Evolutionary conservation across 2,888 invertebrate species (phyloP), one percentile per base, ranked within the genome.

Genomic region (Uropetala carovei): DNA sequence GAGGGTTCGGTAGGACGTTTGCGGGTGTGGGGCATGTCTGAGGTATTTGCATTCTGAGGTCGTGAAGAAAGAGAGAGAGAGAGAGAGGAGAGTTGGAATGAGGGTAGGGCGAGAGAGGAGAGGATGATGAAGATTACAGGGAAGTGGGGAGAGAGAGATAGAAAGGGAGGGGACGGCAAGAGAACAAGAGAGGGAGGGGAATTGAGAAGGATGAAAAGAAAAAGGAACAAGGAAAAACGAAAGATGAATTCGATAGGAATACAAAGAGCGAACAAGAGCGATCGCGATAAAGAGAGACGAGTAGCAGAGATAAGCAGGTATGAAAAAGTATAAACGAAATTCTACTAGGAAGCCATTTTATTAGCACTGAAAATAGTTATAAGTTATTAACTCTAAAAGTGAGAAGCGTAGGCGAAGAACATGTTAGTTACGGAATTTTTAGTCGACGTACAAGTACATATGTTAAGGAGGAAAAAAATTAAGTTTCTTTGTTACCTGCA

Each of bases 1-100:
- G 57, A 85, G 85, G 85, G 83, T 43, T 83, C 43, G 18, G 43
- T 43, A 43, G 56, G 75, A 27, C 5, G 10, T 27, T 8, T 75
- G 75, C 14, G 75, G 85, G 82, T 82, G 30, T 43, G 82, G 82
- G 84, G 84, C 18, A 85, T n/a, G 85, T 85, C 85, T 58, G 58
- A 57, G 85, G 57, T 58, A 85, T 85, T 85, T 85, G 85, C 58
- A 85, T 85, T 58, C 85, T 22, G 85, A 58, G 57, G 58, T 22
- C 85, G 58, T 56, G 84, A 18, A 82, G 75, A 27, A 75, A 27
- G n/a, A 18, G 75, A n/a, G n/a, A 75, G 75, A 16, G 82, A n/a
- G 22, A 56, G 56, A 58, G 11, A 0, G n/a, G 58, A 58, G 85
- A 85, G 56, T 58, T 13, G 10, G 56, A n/a, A 30, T 2, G 13